These are phyloP conservation scores for Vulpes vulpes DNA, from an alignment of 2,113 vertebrate genomes.

Conservation along the genomic window DNA sequence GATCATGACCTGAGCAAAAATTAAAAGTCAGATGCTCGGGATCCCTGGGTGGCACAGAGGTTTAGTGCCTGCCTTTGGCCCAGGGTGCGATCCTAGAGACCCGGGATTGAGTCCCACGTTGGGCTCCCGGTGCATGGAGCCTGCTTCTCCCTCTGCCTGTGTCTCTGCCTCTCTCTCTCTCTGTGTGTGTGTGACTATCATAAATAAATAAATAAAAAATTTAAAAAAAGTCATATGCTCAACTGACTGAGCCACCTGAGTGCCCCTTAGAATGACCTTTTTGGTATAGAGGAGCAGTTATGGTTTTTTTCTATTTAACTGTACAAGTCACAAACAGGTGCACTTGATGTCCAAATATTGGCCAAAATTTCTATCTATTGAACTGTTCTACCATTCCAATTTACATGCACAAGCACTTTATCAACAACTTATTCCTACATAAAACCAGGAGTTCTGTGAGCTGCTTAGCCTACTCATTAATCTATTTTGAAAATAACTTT, in stretches of 20 bases:
- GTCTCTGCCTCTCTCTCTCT: too few species aligned
- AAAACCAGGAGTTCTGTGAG: background rate
- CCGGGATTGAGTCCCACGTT: too few species aligned
- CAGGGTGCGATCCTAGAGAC: too few species aligned
- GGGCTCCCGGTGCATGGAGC: too few species aligned
- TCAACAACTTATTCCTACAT: background rate
- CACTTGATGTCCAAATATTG: background rate
- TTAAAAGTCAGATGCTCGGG: background rate
- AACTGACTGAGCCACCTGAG: background rate
- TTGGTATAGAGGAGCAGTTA: background rate
- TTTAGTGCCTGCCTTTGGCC: too few species aligned
- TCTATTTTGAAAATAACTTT: background rate
- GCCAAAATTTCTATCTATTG: background rate
- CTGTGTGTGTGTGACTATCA: too few species aligned
- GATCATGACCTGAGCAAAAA: background rate
- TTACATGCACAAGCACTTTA: background rate
- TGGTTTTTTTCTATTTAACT: background rate
- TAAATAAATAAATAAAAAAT: too few species aligned
- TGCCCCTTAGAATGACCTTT: background rate
- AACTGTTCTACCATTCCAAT: background rate
- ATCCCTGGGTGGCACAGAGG: too few species aligned
- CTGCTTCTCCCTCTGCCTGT: too few species aligned
- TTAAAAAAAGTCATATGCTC: background rate
- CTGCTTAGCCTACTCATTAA: background rate
- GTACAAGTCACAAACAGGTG: background rate